Percentiles rank a stretch among this genome's conserved stretches.
phyloP scores from a whole-genome alignment of 2,888 invertebrate species.

The Tipula vernalis region DNA sequence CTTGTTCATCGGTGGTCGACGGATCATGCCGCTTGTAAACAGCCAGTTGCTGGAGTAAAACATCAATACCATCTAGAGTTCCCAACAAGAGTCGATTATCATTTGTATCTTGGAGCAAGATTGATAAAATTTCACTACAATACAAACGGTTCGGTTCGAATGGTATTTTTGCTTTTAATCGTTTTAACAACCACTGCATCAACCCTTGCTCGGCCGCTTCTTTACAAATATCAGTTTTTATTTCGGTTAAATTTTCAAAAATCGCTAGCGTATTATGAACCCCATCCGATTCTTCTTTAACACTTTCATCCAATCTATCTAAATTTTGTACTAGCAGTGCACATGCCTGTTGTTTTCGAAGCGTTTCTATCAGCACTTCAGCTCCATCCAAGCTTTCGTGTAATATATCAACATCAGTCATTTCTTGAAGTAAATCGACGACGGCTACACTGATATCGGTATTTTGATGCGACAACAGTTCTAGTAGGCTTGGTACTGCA shows the following conservation, averaged over 20 bases:
- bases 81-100: constrained; percentile 71
- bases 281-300: constrained; percentile 91
- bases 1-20: constrained; percentile 80
- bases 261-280: constrained; percentile 86
- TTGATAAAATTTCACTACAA: constrained; percentile 90
- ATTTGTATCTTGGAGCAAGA: constrained; percentile 81
- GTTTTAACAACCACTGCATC: constrained; percentile 80
- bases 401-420: constrained; percentile 94
- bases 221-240: constrained; percentile 66
- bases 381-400: constrained; percentile 88
- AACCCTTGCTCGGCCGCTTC: constrained; percentile 87
- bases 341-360: constrained; percentile 82
- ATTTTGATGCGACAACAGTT: constrained; percentile 90
- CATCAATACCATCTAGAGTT: constrained; percentile 93
- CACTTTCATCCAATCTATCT: constrained; percentile 80
- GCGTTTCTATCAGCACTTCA: constrained; percentile 70
- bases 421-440: constrained; percentile 56
- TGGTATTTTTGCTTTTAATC: constrained; percentile 75
- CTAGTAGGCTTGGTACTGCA: constrained; percentile 80
- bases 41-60: constrained; percentile 86
- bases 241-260: constrained; percentile 91
- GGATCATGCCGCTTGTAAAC: constrained; percentile 94
- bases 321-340: constrained; percentile 86
- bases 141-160: constrained; percentile 94
- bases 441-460: constrained; percentile 48